Evolutionary conservation across 2,888 invertebrate species (phyloP), one percentile per base, ranked within the genome.

Genomic region (Pachydiplax longipennis): DNA sequence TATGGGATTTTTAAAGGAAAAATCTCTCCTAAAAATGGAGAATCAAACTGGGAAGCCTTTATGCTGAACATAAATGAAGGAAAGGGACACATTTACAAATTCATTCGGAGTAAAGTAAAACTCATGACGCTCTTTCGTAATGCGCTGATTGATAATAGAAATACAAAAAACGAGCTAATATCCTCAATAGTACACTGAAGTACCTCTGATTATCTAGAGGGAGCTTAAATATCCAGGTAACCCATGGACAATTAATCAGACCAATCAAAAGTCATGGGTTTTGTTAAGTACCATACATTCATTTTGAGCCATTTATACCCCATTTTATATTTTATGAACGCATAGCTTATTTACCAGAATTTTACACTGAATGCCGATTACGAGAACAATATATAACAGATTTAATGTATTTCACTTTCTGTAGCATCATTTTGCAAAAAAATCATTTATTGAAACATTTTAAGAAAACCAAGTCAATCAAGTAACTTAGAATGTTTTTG

Each of bases 291-390:
- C 61, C 31, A 58, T 37, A 61, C 37, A 87, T 61, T 61, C 61
- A 37, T 61, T 87, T 37, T 37, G 58, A 37, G 31, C 61, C 10
- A 87, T 87, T 87, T 87, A 61, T 87, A 61, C 35, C 61, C 87
- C 37, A 87, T 58, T 87, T 87, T 87, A 87, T 87, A 87, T 87
- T 87, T 87, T 87, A 87, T 61, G 25, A 73, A 73, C 25, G 31
- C 73, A 87, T 37, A 87, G 61, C 87, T 87, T 61, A 61, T 87
- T 87, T 65, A 61, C n/a, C n/a, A 87, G 61, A 31, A 58, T 87
- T 83, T 87, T 87, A 87, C 87, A 87, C 37, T 87, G 37, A 87
- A 61, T 58, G 87, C 87, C 87, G 61, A 40, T 65, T 87, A n/a
- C 37, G 35, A 61, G 40, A 37, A 22, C 22, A 87, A 87, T 61